Evolutionary conservation across 2,113 vertebrate species (phyloP).

Genomic region (Pontoporia blainvillei): DNA sequence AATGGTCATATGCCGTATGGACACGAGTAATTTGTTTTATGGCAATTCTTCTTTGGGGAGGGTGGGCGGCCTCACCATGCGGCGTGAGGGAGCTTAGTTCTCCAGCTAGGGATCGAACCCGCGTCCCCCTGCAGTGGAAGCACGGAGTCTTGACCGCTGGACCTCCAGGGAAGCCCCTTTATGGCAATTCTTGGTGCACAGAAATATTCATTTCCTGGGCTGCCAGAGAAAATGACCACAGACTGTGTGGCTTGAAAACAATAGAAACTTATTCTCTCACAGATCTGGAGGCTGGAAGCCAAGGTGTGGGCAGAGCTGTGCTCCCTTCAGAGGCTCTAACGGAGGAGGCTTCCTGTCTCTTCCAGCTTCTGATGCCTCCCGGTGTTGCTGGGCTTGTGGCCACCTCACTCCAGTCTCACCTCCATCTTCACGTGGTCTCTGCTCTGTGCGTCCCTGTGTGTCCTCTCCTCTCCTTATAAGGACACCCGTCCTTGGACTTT

Average conservation of each 20-base stretch:
- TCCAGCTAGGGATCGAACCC: no score
- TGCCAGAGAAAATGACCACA: neutral
- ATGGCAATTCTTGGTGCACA: neutral
- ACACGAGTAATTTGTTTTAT: neutral
- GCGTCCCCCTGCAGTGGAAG: no score
- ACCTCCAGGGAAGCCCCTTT: neutral
- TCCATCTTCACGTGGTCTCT: neutral
- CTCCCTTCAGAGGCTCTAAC: neutral
- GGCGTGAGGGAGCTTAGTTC: no score
- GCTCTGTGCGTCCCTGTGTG: neutral
- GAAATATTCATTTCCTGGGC: neutral
- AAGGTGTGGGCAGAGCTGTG: neutral
- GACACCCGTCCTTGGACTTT: no score
- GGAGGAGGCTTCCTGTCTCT: neutral
- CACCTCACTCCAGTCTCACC: neutral
- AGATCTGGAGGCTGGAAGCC: neutral
- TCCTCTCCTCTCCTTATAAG: neutral
- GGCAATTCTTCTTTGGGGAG: neutral
- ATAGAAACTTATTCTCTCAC: neutral
- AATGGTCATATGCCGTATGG: no score
- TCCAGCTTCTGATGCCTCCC: neutral
- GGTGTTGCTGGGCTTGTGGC: neutral
- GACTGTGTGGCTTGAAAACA: neutral
- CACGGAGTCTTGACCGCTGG: no score
- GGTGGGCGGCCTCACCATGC: no score